Base-by-base conservation (phyloP, 2,113 vertebrate genomes). In the Otus sunia region DNA sequence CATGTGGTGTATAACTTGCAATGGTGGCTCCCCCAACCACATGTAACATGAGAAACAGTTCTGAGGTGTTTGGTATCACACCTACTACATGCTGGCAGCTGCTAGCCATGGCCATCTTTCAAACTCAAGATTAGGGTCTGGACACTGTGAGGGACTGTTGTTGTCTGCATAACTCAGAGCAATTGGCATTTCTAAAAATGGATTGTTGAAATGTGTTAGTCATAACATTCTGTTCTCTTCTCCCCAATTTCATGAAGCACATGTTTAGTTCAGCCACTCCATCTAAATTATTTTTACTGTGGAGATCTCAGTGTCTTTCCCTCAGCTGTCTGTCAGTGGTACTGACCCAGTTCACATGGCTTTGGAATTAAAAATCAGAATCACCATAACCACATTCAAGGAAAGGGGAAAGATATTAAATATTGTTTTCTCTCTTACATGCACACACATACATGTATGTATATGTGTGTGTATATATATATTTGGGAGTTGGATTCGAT, bases 181-280 rank as follows among this genome's bases (percentile, higher is more conserved):
- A 97, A 97, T 8, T 94, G 96, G 66, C 92, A 96, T 94, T 97
- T 94, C 92, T 96, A 93, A 95, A 96, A 94, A 41, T 32, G 85
- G 66, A 66, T 90, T 91, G 84, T 94, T 93, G 85, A 96, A 96
- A 96, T 86, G 93, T 96, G 96, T 81, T 96, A 97, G 96, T 85
- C 96, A 93, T 79, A 97, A 96, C 96, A 96, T 96, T 96, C 93
- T 97, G 96, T 92, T 92, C 74, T 88, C 55, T 82, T 91, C 86
- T 92, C 37, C 73, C 52, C 77, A 85, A n/a, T 73, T 92, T 92
- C 91, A 85, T n/a, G 69, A 86, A 95, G 58, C 66, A 15, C 92
- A 94, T 92, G 84, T 39, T 91, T 91, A 87, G 71, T 87, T 95
- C 92, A 94, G 58, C 49, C 80, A 66, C 76, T 68, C 37, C 1